Evolutionary conservation across 2,888 invertebrate species (phyloP).

Genomic region (Drosophila maculinotata): DNA sequence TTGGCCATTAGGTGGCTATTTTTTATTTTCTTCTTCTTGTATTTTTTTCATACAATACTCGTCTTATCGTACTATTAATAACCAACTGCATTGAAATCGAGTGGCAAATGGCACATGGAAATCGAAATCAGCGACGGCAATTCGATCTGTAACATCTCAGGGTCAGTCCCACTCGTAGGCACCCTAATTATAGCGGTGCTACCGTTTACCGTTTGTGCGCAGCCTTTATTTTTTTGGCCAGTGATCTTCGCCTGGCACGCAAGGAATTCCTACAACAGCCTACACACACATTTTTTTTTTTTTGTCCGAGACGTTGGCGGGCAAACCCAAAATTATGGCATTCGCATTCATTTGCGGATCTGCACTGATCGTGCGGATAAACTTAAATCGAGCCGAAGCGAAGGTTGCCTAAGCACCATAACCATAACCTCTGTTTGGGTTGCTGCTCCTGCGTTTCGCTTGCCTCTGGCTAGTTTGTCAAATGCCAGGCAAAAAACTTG

Average conservation of each 20-base stretch:
- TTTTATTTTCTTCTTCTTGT: conserved; percentile 14
- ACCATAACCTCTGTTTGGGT: conserved; percentile 32
- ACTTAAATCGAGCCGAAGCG: conserved; percentile 75
- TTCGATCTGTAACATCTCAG: conserved; percentile 2
- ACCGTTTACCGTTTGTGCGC: conserved; percentile 68
- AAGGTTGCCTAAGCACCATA: conserved; percentile 39
- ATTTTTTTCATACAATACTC: conserved; percentile 15
- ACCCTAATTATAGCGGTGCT: conserved; percentile 68
- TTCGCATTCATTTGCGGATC: conserved; percentile 46
- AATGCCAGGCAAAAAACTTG: conserved; percentile 49
- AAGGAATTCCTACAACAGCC: conserved; percentile 56
- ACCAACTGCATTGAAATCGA: conserved; percentile 36
- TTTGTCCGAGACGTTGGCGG: not conserved
- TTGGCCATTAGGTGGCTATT: conserved; percentile 40
- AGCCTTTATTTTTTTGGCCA: not conserved
- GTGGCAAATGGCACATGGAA: conserved; percentile 46
- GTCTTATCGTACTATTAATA: conserved; percentile 48
- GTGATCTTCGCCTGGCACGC: conserved; percentile 65
- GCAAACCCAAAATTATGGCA: conserved; percentile 66
- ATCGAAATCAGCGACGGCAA: conserved; percentile 49
- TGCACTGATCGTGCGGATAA: conserved; percentile 80
- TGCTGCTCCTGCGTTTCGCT: conserved; percentile 35
- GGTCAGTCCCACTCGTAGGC: conserved; percentile 9
- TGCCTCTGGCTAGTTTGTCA: conserved; percentile 79
- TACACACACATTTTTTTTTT: conserved; percentile 12